Evolutionary conservation across 2,113 vertebrate species (phyloP).

Genomic region (Cichladusa arquata): DNA sequence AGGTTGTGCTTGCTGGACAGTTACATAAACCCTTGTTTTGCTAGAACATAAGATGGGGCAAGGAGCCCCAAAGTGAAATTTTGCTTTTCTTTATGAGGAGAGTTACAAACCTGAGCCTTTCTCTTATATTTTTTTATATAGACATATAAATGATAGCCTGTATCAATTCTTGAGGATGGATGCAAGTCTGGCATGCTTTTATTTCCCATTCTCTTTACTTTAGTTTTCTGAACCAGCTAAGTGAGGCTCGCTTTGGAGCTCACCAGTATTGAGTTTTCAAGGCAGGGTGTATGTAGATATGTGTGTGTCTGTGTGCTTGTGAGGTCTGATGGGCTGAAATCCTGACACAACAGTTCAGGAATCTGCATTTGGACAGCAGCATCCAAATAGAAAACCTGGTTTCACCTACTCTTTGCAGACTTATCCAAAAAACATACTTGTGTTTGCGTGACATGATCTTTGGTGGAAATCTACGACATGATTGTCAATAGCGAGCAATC

Average conservation of each 20-base stretch:
- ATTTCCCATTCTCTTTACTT: background rate
- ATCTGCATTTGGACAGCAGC: slow-evolving; percentile 48
- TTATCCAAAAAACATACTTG: background rate
- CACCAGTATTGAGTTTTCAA: background rate
- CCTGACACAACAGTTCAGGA: slow-evolving; percentile 19
- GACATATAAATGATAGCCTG: background rate
- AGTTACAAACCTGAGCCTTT: background rate
- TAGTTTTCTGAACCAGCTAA: background rate
- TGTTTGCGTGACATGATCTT: background rate
- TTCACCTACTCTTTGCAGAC: background rate
- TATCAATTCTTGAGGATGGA: background rate
- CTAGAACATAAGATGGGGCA: background rate
- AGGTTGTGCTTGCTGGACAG: background rate
- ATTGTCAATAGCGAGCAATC: background rate
- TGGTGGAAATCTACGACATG: background rate
- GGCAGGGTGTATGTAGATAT: background rate
- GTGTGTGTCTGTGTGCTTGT: background rate
- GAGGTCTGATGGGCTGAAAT: background rate
- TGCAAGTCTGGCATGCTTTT: background rate
- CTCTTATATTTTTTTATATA: background rate
- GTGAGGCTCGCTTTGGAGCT: background rate
- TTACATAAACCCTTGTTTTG: background rate
- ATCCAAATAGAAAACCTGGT: background rate
- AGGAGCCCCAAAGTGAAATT: background rate
- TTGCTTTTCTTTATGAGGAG: background rate